Evolutionary conservation across 1,140 invertebrate genomes (phyloP), one percentile per base, ranked within the genome.

Genomic region (Cherax quadricarinatus): DNA sequence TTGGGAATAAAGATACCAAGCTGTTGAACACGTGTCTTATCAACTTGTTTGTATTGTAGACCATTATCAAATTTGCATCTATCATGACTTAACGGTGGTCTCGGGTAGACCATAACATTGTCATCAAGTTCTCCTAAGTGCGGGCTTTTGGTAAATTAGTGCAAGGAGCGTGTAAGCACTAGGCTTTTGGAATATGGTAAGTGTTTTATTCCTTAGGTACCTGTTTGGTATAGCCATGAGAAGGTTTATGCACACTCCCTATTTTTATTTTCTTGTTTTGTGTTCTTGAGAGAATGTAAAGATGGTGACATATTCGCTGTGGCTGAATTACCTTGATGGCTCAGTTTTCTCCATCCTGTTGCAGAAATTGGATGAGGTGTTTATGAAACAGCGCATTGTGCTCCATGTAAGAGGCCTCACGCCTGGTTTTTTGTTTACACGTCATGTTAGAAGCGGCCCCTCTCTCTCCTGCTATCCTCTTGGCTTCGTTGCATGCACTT

Each of bases 281-380:
- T 41, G 30, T 57, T 57, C 53, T 57, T 9, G 53, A n/a, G 21
- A 70, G 21, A 70, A 5, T 70, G 62, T 70, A 70, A 14, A 70
- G 30, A 70, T 70, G 70, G n/a, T 75, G 12, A 75, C n/a, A 75
- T 21, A 24, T 70, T 75, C 6, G 70, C n/a, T 75, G 70, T 30
- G 70, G 70, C 70, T 75, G 70, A 24, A 21, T 75, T 9, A 75
- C n/a, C n/a, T 21, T 24, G 21, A 75, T 75, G 24, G 21, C 12
- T 75, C 24, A 21, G 41, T 51, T 79, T 81, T 60, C 83, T 66
- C 41, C 62, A 21, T 86, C 84, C 60, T 60, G 24, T 89, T 89
- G 24, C 88, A 89, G 88, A 89, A 89, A 83, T 80, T 89, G 60
- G 88, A 89, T 83, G 80, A 88, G 53, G 86, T 79, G 53, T 88